Percentiles rank a stretch among this genome's conserved stretches.
Evolutionary conservation across 2,888 invertebrate genomes (phyloP).

Genomic region (Bedellia somnulentella): DNA sequence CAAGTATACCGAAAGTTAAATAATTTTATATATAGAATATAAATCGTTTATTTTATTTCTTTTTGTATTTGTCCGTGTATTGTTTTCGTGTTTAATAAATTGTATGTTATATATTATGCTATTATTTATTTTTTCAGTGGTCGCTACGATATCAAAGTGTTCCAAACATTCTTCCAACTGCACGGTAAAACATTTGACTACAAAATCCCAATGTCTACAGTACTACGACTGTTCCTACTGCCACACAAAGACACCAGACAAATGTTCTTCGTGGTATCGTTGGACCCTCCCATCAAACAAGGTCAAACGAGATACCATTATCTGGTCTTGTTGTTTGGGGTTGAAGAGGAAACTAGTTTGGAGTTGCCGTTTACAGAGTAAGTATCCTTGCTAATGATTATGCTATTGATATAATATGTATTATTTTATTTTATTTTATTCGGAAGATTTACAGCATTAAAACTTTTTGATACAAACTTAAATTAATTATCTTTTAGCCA

Average conservation of each 20-base stretch:
- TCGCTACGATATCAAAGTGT: conserved; percentile 95
- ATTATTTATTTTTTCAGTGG: conserved; percentile 82
- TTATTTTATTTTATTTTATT: too few species aligned
- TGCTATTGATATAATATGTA: too few species aligned
- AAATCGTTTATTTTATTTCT: too few species aligned
- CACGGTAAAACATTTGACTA: conserved; percentile 99
- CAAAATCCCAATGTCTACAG: conserved; percentile 97
- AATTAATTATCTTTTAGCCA: too few species aligned
- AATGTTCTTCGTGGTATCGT: conserved; percentile 96
- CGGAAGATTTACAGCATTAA: too few species aligned
- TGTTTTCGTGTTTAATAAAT: too few species aligned
- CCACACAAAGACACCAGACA: conserved; percentile 98
- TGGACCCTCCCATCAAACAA: conserved; percentile 99
- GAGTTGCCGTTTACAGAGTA: conserved; percentile 92
- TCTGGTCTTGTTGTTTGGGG: conserved; percentile 89
- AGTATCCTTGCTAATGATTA: conserved; percentile 44
- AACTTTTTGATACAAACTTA: too few species aligned
- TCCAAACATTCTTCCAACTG: conserved; percentile 67
- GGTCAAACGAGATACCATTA: conserved; percentile 99
- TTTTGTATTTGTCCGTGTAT: too few species aligned
- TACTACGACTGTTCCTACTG: conserved; percentile 88
- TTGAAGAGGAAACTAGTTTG: conserved; percentile 90
- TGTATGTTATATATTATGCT: too few species aligned
- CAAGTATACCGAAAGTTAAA: too few species aligned
- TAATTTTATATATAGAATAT: too few species aligned